Evolutionary conservation across 2,888 invertebrate species (phyloP), one percentile per base, ranked within the genome.

Genomic region (Lasioglossum malachurum): DNA sequence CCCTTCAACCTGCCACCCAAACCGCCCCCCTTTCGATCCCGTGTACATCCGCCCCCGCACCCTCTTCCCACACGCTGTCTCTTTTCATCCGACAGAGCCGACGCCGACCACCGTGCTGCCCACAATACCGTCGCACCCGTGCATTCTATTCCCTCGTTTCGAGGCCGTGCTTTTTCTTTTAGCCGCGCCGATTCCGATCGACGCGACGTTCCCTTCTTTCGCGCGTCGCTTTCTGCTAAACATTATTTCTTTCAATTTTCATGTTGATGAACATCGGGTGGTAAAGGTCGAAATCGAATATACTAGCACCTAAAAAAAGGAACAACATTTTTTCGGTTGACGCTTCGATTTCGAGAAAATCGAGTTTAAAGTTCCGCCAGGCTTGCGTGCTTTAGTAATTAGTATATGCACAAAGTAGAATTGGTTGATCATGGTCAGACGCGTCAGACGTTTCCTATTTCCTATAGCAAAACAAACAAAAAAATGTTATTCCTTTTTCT

Each of bases 1-100:
- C 90, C 88, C 91, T 85, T 79, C 91, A 89, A 81, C 85, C 84
- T 76, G 75, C 85, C 84, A 87, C 88, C 91, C 91, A 80, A 31
- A 64, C 64, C 60, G 46, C 86, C 86, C 90, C 91, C 83, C 72
- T 82, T 64, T 53, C 83, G 82, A 75, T 75, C 80, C 85, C 75
- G 82, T 85, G 79, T 84, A 88, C 86, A 90, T 83, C 83, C 85
- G 75, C 87, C 75, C 83, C 60, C 89, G 72, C 73, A 60, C 31
- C 31, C 57, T 67, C 83, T 74, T 64, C 80, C 79, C 81, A 73
- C 75, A 69, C 41, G 38, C 12, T 41, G 67, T 38, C 71, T 41
- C 71, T 38, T 38, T 71, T n/a, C 38, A 80, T 82, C 81, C 67
- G 75, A 71, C 84, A 78, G 73, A 80, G 76, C 83, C 86, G 75